Conservation (phyloP, 2,113 vertebrate species). For the Garra rufa region DNA sequence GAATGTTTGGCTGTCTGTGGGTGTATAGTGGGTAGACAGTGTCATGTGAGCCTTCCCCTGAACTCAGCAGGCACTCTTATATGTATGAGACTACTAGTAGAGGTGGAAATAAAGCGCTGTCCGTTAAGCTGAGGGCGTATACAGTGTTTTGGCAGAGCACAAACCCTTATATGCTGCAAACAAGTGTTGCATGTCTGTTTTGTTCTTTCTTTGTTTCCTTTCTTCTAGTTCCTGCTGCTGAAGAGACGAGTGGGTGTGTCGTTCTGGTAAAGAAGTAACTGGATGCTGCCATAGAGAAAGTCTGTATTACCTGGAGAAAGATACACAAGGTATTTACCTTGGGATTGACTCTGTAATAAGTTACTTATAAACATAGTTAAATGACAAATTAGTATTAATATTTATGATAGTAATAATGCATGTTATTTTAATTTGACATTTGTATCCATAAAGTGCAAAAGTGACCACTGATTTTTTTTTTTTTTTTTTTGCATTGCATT, state of each 20-base stretch:
- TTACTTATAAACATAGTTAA: background rate
- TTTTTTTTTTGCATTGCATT: no score
- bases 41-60: constrained; percentile 48
- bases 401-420: background rate
- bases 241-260: background rate
- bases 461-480: background rate
- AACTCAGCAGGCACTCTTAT: constrained; percentile 61
- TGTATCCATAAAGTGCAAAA: no score
- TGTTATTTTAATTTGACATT: no score
- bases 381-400: background rate
- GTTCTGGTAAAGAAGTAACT: background rate
- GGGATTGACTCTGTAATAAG: background rate
- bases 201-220: constrained; percentile 10
- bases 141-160: constrained; percentile 2
- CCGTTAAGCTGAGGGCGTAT: constrained; percentile 13
- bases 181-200: constrained; percentile 16
- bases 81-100: constrained; percentile 60
- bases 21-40: constrained; percentile 50
- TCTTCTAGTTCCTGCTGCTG: background rate
- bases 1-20: constrained; percentile 57
- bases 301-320: background rate
- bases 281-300: background rate
- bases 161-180: background rate
- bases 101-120: constrained; percentile 23
- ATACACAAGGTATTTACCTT: background rate